These are phyloP conservation scores for Apis laboriosa DNA, from an alignment of 1,140 invertebrate genomes.

Conservation along the genomic window DNA sequence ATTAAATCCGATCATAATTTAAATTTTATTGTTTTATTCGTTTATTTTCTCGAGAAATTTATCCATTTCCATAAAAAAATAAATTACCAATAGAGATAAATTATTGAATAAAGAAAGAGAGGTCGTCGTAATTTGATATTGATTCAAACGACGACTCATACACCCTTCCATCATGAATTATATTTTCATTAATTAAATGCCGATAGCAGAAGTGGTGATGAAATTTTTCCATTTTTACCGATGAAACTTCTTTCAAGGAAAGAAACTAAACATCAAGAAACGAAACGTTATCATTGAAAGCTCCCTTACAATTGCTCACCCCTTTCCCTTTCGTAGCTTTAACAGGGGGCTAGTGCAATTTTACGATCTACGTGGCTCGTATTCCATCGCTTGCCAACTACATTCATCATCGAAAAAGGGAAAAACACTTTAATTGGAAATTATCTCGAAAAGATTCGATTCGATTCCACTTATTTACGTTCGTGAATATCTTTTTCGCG, in stretches of 20 bases:
- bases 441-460: neutral
- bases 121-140: too few relatives aligned
- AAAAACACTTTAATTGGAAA: conserved; percentile 15
- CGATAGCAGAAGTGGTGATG: neutral
- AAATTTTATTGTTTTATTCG: too few relatives aligned
- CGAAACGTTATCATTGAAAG: conserved; percentile 26
- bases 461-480: neutral
- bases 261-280: neutral
- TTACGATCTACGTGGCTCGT: conserved; percentile 21
- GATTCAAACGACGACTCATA: neutral
- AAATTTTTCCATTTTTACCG: neutral
- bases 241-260: neutral
- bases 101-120: too few relatives aligned
- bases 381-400: conserved; percentile 4
- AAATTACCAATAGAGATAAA: too few relatives aligned
- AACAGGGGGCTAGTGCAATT: neutral
- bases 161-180: neutral
- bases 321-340: neutral
- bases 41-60: too few relatives aligned
- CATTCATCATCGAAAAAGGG: conserved; percentile 24
- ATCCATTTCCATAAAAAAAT: neutral
- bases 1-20: neutral
- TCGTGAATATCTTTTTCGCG: too few relatives aligned
- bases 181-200: too few relatives aligned
- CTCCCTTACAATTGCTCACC: neutral